Conservation (phyloP, 2,888 invertebrate genomes). For the Leptopilina syphax region DNA sequence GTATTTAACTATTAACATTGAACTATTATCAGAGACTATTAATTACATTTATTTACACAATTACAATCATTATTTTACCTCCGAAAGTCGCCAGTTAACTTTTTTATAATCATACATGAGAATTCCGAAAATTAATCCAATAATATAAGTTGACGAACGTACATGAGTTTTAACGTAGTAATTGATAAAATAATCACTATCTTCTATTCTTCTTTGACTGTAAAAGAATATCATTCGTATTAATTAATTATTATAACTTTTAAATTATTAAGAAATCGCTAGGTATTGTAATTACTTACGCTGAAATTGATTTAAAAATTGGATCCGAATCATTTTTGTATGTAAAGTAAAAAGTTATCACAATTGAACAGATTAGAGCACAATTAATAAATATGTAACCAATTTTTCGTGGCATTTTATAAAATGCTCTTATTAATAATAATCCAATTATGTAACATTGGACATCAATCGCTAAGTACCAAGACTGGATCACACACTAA, state of each 20-base stretch:
- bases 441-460: constrained; percentile 62
- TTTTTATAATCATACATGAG: constrained; percentile 62
- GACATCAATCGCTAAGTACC: constrained; percentile 65
- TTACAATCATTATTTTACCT: constrained; percentile 49
- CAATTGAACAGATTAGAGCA: constrained; percentile 54
- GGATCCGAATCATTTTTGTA: constrained; percentile 60
- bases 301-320: constrained; percentile 57
- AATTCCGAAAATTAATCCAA: constrained; percentile 63
- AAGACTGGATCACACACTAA: constrained; percentile 67
- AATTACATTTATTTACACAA: too few relatives aligned
- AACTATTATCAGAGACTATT: too few relatives aligned
- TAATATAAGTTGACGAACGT: constrained; percentile 61
- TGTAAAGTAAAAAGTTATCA: constrained; percentile 60
- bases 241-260: not conserved
- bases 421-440: constrained; percentile 58
- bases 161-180: constrained; percentile 56
- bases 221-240: not conserved
- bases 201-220: not conserved
- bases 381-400: constrained; percentile 62
- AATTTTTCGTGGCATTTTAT: constrained; percentile 61
- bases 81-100: constrained; percentile 60
- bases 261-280: too few relatives aligned
- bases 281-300: constrained; percentile 58
- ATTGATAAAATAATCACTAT: not conserved
- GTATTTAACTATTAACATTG: too few relatives aligned